Percentiles rank a stretch among this genome's conserved stretches.
phyloP scores from a whole-genome alignment of 2,113 vertebrate genomes.

The Struthidea cinerea region DNA sequence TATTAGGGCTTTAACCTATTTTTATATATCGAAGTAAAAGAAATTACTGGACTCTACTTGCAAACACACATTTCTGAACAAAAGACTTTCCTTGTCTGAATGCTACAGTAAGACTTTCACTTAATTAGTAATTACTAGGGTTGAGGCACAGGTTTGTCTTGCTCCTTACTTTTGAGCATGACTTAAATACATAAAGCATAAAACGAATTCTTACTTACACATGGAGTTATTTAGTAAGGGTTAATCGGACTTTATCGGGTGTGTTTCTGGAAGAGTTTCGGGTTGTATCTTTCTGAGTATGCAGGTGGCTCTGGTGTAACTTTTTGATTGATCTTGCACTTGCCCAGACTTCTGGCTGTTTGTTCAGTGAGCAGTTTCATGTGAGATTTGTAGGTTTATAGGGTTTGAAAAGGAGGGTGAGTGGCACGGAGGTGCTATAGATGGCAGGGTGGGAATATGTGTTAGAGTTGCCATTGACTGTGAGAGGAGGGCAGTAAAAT shows the following conservation, averaged over 20 bases:
- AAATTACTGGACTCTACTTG: not conserved
- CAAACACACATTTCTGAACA: not conserved
- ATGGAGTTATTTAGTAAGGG: not conserved
- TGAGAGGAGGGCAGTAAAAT: not conserved
- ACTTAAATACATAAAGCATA: not conserved
- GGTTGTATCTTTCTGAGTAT: not conserved
- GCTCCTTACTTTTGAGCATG: not conserved
- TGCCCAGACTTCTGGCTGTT: not conserved
- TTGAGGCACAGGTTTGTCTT: conserved; percentile 33
- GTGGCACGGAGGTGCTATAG: not conserved
- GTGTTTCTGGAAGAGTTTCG: not conserved
- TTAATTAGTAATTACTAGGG: not conserved
- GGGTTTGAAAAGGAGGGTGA: not conserved
- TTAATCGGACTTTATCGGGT: not conserved
- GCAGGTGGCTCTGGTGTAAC: not conserved
- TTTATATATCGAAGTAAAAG: not conserved
- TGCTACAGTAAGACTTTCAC: not conserved
- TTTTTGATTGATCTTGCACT: not conserved
- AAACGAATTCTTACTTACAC: not conserved
- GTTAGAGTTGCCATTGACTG: not conserved
- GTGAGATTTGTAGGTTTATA: not conserved
- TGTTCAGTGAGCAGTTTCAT: not conserved
- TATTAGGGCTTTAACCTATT: not conserved
- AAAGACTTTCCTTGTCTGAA: not conserved
- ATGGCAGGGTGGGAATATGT: not conserved